Percentiles rank a stretch among this genome's conserved stretches.
Conservation (phyloP, 2,113 vertebrate species). For the Chauna torquata region DNA sequence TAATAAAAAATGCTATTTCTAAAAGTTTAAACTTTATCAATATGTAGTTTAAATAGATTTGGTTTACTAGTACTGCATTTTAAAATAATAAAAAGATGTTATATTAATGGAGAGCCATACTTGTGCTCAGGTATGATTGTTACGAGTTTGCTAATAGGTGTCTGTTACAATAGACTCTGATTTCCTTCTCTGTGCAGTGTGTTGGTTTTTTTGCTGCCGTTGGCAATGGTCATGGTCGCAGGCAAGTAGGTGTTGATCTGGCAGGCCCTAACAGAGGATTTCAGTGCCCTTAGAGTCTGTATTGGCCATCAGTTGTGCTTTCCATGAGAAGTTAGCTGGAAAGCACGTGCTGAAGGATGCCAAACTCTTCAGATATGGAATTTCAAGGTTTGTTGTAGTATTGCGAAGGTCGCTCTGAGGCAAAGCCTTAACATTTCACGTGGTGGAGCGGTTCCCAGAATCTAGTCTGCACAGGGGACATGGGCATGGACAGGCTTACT, state of each 20-base stretch:
- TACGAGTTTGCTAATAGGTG: not conserved
- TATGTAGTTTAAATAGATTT: not conserved
- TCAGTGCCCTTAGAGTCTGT: not conserved
- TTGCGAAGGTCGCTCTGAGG: not conserved
- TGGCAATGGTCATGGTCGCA: not conserved
- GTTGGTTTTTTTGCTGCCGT: rapidly evolving
- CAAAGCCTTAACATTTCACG: not conserved
- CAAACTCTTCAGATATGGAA: not conserved
- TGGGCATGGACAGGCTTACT: not conserved
- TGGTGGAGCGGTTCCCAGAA: not conserved
- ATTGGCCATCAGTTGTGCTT: not conserved
- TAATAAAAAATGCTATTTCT: not conserved
- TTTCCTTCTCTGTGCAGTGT: not conserved
- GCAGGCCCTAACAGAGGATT: not conserved
- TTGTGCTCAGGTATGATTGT: not conserved
- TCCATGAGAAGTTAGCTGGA: not conserved
- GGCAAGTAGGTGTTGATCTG: not conserved
- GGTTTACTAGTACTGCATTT: not conserved
- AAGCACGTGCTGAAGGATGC: not conserved
- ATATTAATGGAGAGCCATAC: rapidly evolving
- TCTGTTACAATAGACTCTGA: rapidly evolving
- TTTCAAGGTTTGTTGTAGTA: not conserved
- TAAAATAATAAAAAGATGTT: not conserved
- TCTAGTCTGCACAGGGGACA: not conserved
- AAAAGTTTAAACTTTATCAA: not conserved